A percentile compares a stretch with the other conserved stretches of the same genome.
Evolutionary conservation across 2,888 invertebrate species (phyloP).

Genomic region (Dynastes maya): DNA sequence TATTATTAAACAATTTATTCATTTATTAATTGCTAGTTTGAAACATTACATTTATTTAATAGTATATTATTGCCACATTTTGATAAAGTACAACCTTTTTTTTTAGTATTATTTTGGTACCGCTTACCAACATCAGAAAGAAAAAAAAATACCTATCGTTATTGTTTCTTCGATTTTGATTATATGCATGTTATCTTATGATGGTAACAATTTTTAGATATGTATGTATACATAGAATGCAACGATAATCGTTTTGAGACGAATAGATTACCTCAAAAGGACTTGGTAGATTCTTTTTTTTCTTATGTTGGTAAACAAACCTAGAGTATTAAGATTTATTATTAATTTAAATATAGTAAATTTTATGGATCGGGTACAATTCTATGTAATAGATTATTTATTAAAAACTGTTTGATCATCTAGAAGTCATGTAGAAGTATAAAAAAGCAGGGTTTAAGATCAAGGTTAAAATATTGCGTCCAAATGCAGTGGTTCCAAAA

Average conservation of each 20-base stretch:
- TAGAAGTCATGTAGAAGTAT: neutral
- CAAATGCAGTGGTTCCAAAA: neutral
- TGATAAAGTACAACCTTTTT: constrained; percentile 35
- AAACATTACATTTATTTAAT: constrained; percentile 21
- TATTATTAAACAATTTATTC: neutral
- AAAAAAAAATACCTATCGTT: neutral
- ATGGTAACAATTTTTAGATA: constrained; percentile 33
- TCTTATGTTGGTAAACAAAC: neutral
- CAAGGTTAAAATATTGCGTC: constrained; percentile 12
- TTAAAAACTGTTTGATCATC: too few species aligned
- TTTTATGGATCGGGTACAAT: neutral
- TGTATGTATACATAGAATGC: constrained; percentile 18
- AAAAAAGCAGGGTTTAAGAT: neutral
- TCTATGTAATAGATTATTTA: neutral
- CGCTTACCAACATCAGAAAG: constrained; percentile 10
- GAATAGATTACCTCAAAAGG: neutral
- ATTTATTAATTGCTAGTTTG: constrained; percentile 9
- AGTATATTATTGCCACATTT: constrained; percentile 47
- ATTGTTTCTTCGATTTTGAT: constrained; percentile 27
- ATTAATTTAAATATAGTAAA: constrained; percentile 5
- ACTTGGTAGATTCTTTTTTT: neutral
- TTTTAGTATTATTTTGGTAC: neutral
- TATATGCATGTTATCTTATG: neutral
- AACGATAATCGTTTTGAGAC: neutral
- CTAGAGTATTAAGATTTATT: neutral